Conservation (phyloP, 2,797 vertebrate genomes). For the Anabas testudineus region DNA sequence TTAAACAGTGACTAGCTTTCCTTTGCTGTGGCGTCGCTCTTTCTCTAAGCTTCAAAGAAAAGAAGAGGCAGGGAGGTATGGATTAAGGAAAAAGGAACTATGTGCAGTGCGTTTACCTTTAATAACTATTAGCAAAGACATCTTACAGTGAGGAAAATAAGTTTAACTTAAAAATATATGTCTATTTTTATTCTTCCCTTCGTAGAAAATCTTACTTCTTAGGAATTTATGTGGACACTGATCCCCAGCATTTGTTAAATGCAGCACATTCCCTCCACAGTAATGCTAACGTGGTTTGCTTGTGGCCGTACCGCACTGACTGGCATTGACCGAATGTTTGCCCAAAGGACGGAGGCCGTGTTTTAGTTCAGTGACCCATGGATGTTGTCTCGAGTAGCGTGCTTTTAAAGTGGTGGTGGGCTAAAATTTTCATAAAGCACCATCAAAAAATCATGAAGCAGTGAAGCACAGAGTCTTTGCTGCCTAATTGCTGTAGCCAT, state of each 20-base stretch:
- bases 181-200: conserved; percentile 44
- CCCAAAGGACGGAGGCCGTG: conserved; percentile 70
- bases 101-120: conserved; percentile 63
- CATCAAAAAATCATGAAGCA: conserved; percentile 81
- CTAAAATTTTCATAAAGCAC: conserved; percentile 81
- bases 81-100: conserved; percentile 73
- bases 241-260: conserved; percentile 51
- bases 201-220: conserved; percentile 47
- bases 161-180: conserved; percentile 19
- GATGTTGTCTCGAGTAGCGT: conserved; percentile 52
- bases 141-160: conserved; percentile 44
- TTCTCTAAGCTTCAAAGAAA: conserved; percentile 66
- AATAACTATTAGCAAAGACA: conserved; percentile 67
- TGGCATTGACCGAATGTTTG: conserved; percentile 67
- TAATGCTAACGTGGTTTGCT: conserved; percentile 45
- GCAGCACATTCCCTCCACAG: conserved; percentile 45
- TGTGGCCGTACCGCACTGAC: conserved; percentile 52
- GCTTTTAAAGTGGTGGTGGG: conserved; percentile 70
- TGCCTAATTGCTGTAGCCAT: conserved; percentile 69
- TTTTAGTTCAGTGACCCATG: conserved; percentile 74
- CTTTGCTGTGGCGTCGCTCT: conserved; percentile 47
- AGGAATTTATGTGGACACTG: conserved; percentile 37
- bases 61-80: conserved; percentile 40
- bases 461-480: conserved; percentile 41
- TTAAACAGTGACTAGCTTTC: conserved; percentile 57